phyloP scores from a whole-genome alignment of 2,797 vertebrate genomes.

The Oreortyx pictus region DNA sequence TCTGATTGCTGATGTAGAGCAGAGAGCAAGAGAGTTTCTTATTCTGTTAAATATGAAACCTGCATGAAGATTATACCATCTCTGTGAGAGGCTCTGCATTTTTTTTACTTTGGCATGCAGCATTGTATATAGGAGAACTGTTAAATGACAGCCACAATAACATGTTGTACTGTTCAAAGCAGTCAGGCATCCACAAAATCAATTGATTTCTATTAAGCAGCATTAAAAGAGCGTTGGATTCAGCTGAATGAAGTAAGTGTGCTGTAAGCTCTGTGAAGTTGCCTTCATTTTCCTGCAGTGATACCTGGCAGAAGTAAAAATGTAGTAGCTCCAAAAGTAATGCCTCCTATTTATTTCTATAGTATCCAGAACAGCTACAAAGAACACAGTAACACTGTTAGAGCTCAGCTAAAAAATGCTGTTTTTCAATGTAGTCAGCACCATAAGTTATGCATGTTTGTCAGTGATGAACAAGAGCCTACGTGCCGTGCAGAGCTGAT shows the following conservation, averaged over 20 bases:
- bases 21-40: neutral
- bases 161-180: neutral
- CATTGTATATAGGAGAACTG: neutral
- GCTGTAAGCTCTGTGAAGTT: neutral
- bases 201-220: conserved; percentile 13
- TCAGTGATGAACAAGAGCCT: neutral
- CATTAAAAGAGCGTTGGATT: neutral
- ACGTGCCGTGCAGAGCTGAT: neutral
- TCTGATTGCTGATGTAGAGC: neutral
- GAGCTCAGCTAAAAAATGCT: neutral
- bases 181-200: conserved; percentile 27
- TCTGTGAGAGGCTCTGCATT: neutral
- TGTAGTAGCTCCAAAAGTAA: neutral
- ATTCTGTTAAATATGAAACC: neutral
- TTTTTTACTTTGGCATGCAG: neutral
- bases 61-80: neutral
- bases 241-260: neutral
- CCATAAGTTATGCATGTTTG: neutral
- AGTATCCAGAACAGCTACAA: neutral
- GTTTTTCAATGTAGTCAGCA: neutral
- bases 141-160: conserved; percentile 24
- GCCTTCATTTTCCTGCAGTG: conserved; percentile 31
- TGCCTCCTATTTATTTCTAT: neutral
- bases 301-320: conserved; percentile 36
- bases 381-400: neutral